These are phyloP conservation scores for Toxonevra muliebris DNA, from an alignment of 2,888 invertebrate genomes.

Conservation along the genomic window DNA sequence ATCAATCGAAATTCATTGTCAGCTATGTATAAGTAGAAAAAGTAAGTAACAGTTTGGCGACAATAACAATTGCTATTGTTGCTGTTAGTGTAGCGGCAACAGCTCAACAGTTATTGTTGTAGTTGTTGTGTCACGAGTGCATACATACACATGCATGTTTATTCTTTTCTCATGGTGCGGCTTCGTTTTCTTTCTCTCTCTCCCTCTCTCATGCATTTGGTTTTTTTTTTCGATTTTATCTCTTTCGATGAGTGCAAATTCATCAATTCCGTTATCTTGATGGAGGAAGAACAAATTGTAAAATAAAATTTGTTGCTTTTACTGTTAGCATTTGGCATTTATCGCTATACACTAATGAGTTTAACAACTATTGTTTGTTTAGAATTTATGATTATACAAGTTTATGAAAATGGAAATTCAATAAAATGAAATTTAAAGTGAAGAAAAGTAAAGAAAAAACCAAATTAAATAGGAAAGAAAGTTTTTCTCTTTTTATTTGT, in stretches of 20 bases:
- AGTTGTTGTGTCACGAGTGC: too few species aligned
- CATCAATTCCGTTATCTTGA: conserved; percentile 58
- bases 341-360: too few species aligned
- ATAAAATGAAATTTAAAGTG: neutral
- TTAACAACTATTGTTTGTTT: too few species aligned
- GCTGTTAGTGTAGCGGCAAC: too few species aligned
- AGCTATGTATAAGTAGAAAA: too few species aligned
- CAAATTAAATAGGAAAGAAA: neutral
- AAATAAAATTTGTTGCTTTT: conserved; percentile 14
- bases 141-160: too few species aligned
- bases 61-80: too few species aligned
- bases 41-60: too few species aligned
- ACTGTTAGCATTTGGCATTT: too few species aligned
- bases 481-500: neutral
- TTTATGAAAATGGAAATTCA: conserved; percentile 51
- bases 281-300: conserved; percentile 43
- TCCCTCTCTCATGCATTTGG: conserved; percentile 42
- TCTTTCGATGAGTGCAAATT: conserved; percentile 43
- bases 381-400: conserved; percentile 40
- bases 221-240: conserved; percentile 30
- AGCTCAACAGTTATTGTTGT: too few species aligned
- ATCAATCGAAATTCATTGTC: too few species aligned
- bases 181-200: conserved; percentile 21
- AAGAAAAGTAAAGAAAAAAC: neutral
- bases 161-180: too few species aligned